Evolutionary conservation across 1,140 invertebrate genomes (phyloP), one percentile per base, ranked within the genome.

Genomic region (Drosophila equinoxialis): DNA sequence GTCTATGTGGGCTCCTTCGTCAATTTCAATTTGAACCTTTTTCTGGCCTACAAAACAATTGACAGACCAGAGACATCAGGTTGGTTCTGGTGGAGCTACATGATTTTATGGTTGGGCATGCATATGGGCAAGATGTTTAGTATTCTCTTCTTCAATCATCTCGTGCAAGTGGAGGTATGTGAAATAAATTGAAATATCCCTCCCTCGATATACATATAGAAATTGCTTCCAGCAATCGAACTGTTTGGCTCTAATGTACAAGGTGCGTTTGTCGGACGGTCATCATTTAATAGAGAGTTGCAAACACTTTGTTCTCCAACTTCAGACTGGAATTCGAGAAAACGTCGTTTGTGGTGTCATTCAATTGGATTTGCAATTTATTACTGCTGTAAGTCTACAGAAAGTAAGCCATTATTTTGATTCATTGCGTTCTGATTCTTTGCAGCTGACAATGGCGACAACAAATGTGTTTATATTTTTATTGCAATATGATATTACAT

Each of bases 401-500:
- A 6, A 14, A 33, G 6, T 17, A 45, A 39, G 5, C 10, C 10
- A 17, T 2, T 48, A 20, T 2, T n/a, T 14, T 14, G 45, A 62
- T 39, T 39, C 23, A 2, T n/a, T 4, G 10, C 20, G 1, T 7
- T 2, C 14, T 7, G 2, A 13, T 37, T 23, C 45, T 39, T 69
- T 63, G 13, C 13, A 91, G 90, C 23, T 91, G 3, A 17, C 85
- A 8, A 79, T 91, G 59, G 74, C 78, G 20, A 82, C 71, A 6
- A 67, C 83, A 0, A 81, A 79, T 35, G 42, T 90, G 10, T 90
- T 91, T 61, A 90, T 91, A 73, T 91, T 91, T 39, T 41, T 91
- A 10, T 23, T 91, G 4, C 90, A 91, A 72, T 91, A 91, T 23
- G 90, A 91, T 33, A 79, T 91, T 2, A 91, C 90, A 0, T 91